A percentile compares a stretch with the other conserved stretches of the same genome.
phyloP scores from a whole-genome alignment of 2,113 vertebrate genomes.

The Dipodomys spectabilis region DNA sequence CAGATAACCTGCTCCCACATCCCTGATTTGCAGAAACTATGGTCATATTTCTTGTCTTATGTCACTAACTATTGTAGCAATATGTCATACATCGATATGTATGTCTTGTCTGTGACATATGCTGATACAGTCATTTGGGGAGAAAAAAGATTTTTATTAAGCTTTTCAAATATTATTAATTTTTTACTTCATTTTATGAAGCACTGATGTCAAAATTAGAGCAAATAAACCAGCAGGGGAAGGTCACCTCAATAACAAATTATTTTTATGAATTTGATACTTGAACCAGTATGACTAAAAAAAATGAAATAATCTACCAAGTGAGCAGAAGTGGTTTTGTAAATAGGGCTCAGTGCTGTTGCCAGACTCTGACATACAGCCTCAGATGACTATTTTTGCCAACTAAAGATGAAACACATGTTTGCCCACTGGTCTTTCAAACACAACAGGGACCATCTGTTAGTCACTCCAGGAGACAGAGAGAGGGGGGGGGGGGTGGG shows the following conservation, averaged over 20 bases:
- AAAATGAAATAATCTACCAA: constrained; percentile 51
- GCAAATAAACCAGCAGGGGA: neutral
- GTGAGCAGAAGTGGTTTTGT: constrained; percentile 9
- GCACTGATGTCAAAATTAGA: neutral
- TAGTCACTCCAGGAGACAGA: constrained; percentile 49
- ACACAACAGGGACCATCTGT: constrained; percentile 53
- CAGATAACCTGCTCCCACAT: constrained; percentile 3
- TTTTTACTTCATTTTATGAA: constrained; percentile 51
- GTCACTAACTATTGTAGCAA: neutral
- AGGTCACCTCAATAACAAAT: constrained; percentile 25
- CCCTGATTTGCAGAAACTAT: constrained; percentile 25
- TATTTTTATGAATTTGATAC: neutral
- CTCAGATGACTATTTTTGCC: constrained; percentile 24
- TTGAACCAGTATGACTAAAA: constrained; percentile 37
- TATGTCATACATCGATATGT: neutral
- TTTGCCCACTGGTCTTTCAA: constrained; percentile 27
- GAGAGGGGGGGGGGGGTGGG: neutral
- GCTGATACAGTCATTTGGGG: neutral
- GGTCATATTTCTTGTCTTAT: neutral
- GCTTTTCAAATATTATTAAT: constrained; percentile 40
- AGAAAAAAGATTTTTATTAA: neutral
- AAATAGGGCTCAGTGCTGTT: constrained; percentile 21
- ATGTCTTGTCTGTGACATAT: neutral
- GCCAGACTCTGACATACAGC: constrained; percentile 30
- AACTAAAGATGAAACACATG: constrained; percentile 19